A percentile compares a stretch with the other conserved stretches of the same genome.
Conservation (phyloP, 2,113 vertebrate genomes). For the Leucopsar rothschildi region DNA sequence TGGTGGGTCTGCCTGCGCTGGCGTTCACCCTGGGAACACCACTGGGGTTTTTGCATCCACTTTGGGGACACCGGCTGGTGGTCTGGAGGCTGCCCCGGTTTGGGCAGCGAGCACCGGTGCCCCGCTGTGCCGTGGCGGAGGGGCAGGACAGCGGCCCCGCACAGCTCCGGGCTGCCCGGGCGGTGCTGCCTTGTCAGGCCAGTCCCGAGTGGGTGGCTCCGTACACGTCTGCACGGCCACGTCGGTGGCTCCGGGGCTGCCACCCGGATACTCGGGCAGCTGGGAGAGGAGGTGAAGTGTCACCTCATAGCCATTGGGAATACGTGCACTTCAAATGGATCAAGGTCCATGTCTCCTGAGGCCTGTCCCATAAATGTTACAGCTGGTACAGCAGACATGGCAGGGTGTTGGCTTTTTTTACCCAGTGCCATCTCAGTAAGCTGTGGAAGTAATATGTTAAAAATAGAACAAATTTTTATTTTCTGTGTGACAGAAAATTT, state of each 20-base stretch:
- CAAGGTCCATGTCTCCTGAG: background rate
- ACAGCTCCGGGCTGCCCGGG: background rate
- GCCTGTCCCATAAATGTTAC: background rate
- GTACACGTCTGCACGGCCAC: background rate
- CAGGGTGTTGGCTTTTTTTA: background rate
- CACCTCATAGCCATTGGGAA: background rate
- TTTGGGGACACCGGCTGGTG: fast-evolving
- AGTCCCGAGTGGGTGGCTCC: background rate
- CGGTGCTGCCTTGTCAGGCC: background rate
- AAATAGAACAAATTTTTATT: background rate
- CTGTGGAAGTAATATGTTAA: background rate
- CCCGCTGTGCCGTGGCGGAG: fast-evolving
- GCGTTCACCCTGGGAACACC: background rate
- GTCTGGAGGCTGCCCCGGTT: background rate
- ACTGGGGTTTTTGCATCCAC: fast-evolving
- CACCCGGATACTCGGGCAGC: background rate
- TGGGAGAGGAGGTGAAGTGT: background rate
- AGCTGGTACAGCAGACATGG: background rate
- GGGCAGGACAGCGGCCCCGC: fast-evolving
- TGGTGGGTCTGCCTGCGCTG: fast-evolving
- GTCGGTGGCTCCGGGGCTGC: background rate
- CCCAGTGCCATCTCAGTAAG: background rate
- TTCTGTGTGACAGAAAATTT: background rate
- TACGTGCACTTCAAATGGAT: fast-evolving
- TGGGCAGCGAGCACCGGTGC: fast-evolving